Evolutionary conservation across 2,113 vertebrate genomes (phyloP).

Genomic region (Indicator maculatus): DNA sequence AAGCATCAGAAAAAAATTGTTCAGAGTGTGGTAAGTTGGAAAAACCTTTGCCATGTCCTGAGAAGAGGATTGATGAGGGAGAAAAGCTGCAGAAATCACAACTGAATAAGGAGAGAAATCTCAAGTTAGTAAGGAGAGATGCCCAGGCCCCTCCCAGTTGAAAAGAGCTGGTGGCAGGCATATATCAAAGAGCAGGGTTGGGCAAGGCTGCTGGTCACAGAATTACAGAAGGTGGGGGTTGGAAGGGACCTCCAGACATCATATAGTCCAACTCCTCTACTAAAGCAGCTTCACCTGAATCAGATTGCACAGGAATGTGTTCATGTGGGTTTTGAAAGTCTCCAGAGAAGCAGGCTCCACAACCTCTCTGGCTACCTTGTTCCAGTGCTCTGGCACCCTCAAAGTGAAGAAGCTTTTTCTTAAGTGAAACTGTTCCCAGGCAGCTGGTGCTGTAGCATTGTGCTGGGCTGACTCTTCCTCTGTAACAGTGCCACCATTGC

Average conservation of each 20-base stretch:
- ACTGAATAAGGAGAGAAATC: neutral
- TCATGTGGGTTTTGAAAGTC: too few species aligned
- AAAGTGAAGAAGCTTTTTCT: too few species aligned
- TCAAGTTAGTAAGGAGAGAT: neutral
- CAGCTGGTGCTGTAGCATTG: neutral
- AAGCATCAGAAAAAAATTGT: neutral
- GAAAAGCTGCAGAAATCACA: neutral
- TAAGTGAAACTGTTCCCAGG: neutral
- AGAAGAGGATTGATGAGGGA: neutral
- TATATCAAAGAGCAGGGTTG: neutral
- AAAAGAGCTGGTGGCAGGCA: neutral
- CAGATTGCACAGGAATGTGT: too few species aligned
- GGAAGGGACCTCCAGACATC: too few species aligned
- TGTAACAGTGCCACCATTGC: neutral
- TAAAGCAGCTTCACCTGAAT: too few species aligned
- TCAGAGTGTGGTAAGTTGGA: neutral
- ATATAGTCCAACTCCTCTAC: too few species aligned
- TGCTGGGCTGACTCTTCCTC: neutral
- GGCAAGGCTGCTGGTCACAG: too few species aligned
- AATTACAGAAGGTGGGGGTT: too few species aligned
- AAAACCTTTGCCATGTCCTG: neutral
- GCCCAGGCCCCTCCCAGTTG: neutral
- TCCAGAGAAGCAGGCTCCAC: too few species aligned
- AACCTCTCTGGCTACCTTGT: too few species aligned
- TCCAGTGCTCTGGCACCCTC: too few species aligned